Base-by-base conservation (phyloP, 2,797 vertebrate species). In the Chromobotia macracanthus region DNA sequence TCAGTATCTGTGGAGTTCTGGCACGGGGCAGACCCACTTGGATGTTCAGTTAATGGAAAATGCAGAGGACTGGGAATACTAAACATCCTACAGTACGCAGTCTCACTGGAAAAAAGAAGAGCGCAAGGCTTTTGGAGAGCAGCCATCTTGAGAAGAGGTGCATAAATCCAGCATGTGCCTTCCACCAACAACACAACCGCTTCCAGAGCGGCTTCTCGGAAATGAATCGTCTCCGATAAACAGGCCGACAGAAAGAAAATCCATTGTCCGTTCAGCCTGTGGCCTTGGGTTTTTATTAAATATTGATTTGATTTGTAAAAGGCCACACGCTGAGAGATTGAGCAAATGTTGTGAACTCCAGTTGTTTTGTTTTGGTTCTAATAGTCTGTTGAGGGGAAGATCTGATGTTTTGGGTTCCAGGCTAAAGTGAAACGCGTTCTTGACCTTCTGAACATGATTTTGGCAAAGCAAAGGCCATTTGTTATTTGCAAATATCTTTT, bases 241-340 rank as follows among this genome's bases (percentile, higher is more conserved):
- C 82, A 83, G 87, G 58, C 82, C 80, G 87, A 90, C 84, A 74
- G 87, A 85, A 82, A 88, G 86, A 87, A 74, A 89, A 67, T 88
- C 87, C 84, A 86, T 86, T 85, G 82, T 86, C 83, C 76, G 84
- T 79, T 88, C 89, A 87, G 87, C 86, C 86, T 83, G 83, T 85
- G 87, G 79, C 83, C 84, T 81, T 1, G 75, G 74, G 84, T 68
- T 86, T 84, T 85, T 91, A 91, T 92, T 91, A 90, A 90, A 91
- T 89, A 92, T 91, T 87, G 87, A 92, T 92, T 91, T 89, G 88
- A 90, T 91, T 92, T 92, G 87, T 88, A 86, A 92, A 91, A 91
- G 89, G 90, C 91, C 91, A 90, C 86, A 88, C 88, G 86, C 88
- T 86, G 78, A 16, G 58, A 88, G 82, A 87, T 88, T 88, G 88